These are phyloP conservation scores for Poecilia wingei DNA, from an alignment of 2,797 vertebrate genomes.

Conservation along the genomic window DNA sequence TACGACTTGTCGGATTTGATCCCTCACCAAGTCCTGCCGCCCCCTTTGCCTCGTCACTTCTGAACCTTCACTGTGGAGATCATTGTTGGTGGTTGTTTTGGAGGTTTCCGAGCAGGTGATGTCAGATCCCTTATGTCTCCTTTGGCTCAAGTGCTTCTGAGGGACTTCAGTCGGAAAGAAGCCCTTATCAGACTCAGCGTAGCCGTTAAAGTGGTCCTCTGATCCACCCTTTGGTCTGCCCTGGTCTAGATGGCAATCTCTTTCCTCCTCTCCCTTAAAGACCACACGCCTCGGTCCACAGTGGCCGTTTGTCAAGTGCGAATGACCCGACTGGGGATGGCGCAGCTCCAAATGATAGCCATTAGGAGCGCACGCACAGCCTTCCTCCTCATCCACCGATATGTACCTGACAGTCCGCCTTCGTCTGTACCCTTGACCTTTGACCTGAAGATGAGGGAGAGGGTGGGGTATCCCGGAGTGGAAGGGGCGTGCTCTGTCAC, in stretches of 20 bases:
- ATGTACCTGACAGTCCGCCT: constrained; percentile 60
- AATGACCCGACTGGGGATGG: constrained; percentile 24
- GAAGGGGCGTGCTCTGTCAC: constrained; percentile 59
- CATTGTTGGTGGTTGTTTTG: background rate
- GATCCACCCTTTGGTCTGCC: constrained; percentile 55
- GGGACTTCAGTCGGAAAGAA: constrained; percentile 84
- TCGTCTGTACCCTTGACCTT: constrained; percentile 69
- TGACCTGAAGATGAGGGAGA: constrained; percentile 77
- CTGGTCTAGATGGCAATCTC: constrained; percentile 59
- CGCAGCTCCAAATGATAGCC: constrained; percentile 48
- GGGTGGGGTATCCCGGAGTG: constrained; percentile 62
- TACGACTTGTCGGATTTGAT: constrained; percentile 85
- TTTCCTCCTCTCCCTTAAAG: constrained; percentile 56
- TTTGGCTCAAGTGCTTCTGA: constrained; percentile 68
- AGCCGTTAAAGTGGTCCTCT: constrained; percentile 66
- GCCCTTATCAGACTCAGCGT: constrained; percentile 34
- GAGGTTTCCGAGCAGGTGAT: constrained; percentile 32
- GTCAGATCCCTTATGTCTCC: constrained; percentile 49
- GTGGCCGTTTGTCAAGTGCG: constrained; percentile 65
- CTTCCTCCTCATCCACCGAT: constrained; percentile 57
- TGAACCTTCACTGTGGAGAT: constrained; percentile 24
- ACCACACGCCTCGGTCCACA: constrained; percentile 47
- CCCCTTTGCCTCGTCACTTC: constrained; percentile 56
- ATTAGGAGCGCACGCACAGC: constrained; percentile 41
- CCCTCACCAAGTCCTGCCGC: constrained; percentile 72